Evolutionary conservation across 2,888 invertebrate species (phyloP), one percentile per base, ranked within the genome.

Genomic region (Theristus sp.): DNA sequence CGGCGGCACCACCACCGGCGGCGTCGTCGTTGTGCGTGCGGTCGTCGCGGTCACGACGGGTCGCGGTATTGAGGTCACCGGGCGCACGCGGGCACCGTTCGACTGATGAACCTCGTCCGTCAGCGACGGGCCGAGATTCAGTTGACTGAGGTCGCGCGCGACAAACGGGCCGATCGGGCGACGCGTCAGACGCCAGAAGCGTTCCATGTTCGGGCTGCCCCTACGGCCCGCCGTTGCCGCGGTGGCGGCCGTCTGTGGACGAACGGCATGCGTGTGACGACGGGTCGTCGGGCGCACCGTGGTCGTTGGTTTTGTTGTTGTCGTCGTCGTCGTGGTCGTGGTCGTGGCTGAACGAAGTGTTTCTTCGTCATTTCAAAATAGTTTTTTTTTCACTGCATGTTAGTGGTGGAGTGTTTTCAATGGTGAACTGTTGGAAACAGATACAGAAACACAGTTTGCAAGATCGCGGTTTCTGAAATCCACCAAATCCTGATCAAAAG

Each of bases 181-280:
- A n/a, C 66, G 62, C 1, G 69, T 66, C 29, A 71, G 64, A 49
- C 68, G 65, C 66, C 65, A 67, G 65, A 72, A 72, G 24, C 72
- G 62, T 38, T 68, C 67, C 70, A 72, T 69, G 64, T 72, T 72
- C 54, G 38, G 38, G 46, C 10, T 46, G 46, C 46, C 46, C 22
- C 22, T 46, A 17, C 22, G 10, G 46, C 13, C 22, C 22, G 46
- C 22, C 46, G 46, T 22, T 10, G 13, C 46, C 46, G 46, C 46
- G 10, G 46, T 10, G 13, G 46, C 46, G 22, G 46, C 13, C 46
- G 46, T 46, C 46, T 46, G 13, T n/a, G n/a, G n/a, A n/a, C n/a
- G n/a, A n/a, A n/a, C n/a, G n/a, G n/a, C n/a, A n/a, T n/a, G n/a
- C n/a, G n/a, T n/a, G n/a, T n/a, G n/a, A n/a, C n/a, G n/a, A n/a